Base-by-base conservation (phyloP, 1,140 invertebrate species). In the Prorops nasuta region DNA sequence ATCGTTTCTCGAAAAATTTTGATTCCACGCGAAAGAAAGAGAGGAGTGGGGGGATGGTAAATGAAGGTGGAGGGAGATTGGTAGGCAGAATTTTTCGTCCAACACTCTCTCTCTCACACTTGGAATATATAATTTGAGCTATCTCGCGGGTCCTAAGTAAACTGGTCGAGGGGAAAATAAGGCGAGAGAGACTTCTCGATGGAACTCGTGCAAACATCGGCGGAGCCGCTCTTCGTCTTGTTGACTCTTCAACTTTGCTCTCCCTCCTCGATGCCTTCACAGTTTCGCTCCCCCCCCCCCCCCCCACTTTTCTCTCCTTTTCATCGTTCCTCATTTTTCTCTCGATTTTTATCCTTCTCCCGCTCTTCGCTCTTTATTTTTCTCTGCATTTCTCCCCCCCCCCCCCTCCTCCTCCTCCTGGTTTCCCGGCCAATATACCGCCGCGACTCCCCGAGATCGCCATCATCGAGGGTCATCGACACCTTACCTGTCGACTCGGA, bases 201-300 rank as follows among this genome's bases (percentile, higher is more conserved):
- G 58, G 60, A 70, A 70, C 59, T 70, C 66, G 64, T 67, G 67
- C 67, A 70, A 70, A 70, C 66, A 70, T 56, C 50, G 46, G 38
- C 18, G 6, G 28, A 48, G 40, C 24, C 39, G 38, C 40, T 21
- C 21, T 36, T 56, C 49, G 55, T 64, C 59, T 67, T 70, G 63
- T 70, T 70, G 67, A 70, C 67, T 70, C 64, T 69, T 70, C 66
- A 66, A 70, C 67, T 69, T 70, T 69, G 61, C 63, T 66, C 64
- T 58, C 57, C 51, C 54, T 51, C 46, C 43, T 39, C 28, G 18
- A 4, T 37, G 16, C 17, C 28, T n/a, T n/a, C n/a, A n/a, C n/a
- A n/a, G n/a, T n/a, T 45, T 39, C 35, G 10, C 16, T 32, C 17
- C 38, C 34, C 32, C 32, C 28, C 32, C 9, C 31, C 24, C 31